Evolutionary conservation across 2,888 invertebrate genomes (phyloP).

Genomic region (Xestia c-nigrum): DNA sequence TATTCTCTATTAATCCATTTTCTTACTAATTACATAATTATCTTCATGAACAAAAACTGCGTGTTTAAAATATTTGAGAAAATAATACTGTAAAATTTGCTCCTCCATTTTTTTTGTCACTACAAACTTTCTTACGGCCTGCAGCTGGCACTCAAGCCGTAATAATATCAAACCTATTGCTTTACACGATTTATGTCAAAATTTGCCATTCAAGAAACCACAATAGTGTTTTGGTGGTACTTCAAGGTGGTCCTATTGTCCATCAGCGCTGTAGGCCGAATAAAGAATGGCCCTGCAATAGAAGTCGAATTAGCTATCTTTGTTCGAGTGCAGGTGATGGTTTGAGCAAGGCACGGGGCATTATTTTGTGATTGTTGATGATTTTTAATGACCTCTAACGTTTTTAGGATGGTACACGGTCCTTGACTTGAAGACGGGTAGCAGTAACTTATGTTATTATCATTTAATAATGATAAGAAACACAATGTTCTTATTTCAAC

Average conservation of each 20-base stretch:
- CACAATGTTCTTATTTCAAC: too few relatives aligned
- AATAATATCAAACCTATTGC: slow-evolving; percentile 60
- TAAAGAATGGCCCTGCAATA: slow-evolving; percentile 71
- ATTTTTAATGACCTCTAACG: slow-evolving; percentile 42
- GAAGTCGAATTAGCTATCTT: slow-evolving; percentile 80
- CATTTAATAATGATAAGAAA: too few relatives aligned
- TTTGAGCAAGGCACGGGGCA: slow-evolving; percentile 72
- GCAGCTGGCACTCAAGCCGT: slow-evolving; percentile 57
- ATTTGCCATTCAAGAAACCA: slow-evolving; percentile 68
- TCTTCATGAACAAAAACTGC: too few relatives aligned
- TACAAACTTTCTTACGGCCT: neutral
- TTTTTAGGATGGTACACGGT: slow-evolving; percentile 1
- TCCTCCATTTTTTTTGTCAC: neutral
- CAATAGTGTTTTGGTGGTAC: slow-evolving; percentile 78
- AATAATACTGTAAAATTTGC: too few relatives aligned
- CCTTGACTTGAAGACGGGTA: neutral
- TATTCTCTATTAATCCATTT: too few relatives aligned
- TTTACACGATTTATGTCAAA: slow-evolving; percentile 66
- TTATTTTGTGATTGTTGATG: slow-evolving; percentile 59
- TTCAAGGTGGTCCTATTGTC: slow-evolving; percentile 81
- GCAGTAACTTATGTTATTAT: neutral
- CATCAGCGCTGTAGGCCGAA: slow-evolving; percentile 32
- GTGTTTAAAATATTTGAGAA: too few relatives aligned
- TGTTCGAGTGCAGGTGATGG: slow-evolving; percentile 75
- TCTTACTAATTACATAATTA: too few relatives aligned